Evolutionary conservation across 2,113 vertebrate species (phyloP), one percentile per base, ranked within the genome.

Genomic region (Polypterus bichir): DNA sequence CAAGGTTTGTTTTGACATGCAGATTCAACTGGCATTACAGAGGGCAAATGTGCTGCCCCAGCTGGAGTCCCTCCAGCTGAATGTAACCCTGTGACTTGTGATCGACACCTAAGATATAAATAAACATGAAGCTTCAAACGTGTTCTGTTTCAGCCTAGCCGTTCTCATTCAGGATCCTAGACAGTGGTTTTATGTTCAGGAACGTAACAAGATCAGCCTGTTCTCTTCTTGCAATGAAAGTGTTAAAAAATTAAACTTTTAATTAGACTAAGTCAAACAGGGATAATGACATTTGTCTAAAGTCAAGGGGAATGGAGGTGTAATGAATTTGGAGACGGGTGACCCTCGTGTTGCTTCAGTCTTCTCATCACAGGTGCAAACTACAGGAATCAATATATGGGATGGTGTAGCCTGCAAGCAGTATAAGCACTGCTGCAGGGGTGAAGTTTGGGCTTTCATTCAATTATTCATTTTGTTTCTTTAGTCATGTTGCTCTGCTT

Each of bases 231-330:
- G 56, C 56, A 45, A 57, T 45, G 27, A 57, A 57, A 57, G 56
- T 45, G 56, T 57, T 57, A 11, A 57, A 57, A 57, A 5, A 57
- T 57, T 3, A 44, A 57, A 57, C 56, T 57, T 57, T 57, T 57
- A 57, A 57, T 57, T 57, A 57, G 56, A 27, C 56, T 57, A 57
- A 57, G 56, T 57, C 56, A 44, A 57, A 57, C 56, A 45, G n/a
- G 6, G 54, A n/a, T n/a, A 56, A 44, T 44, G 5, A 57, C 46
- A 44, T 57, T 27, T 57, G 10, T 57, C 46, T 45, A 6, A 57
- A 27, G 27, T 27, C 27, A 27, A 27, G 27, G 27, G 27, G 27
- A 27, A 27, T 27, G 27, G 2, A 27, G 27, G 27, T 27, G 27
- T 27, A 27, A 27, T 27, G 27, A 27, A 27, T 27, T 27, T 27